phyloP scores from a whole-genome alignment of 2,888 invertebrate species.

The Acrobasis repandana region DNA sequence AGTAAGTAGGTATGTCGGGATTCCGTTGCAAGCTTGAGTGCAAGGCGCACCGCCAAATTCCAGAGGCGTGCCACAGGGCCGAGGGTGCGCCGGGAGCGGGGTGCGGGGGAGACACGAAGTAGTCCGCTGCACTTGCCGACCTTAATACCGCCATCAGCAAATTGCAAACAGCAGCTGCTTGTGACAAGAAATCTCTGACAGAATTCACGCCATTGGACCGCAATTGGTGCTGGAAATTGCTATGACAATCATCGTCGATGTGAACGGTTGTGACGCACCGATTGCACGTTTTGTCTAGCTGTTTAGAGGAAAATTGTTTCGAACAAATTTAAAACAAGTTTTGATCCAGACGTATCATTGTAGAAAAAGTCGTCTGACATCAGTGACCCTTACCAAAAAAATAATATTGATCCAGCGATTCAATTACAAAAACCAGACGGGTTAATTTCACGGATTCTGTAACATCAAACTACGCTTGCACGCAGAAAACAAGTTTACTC shows the following conservation, averaged over 20 bases:
- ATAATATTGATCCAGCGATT: not conserved
- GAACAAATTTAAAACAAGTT: not conserved
- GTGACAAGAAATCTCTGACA: slow-evolving; percentile 74
- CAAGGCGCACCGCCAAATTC: slow-evolving; percentile 77
- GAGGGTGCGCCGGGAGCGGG: slow-evolving; percentile 37
- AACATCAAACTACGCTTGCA: not conserved
- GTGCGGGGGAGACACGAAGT: slow-evolving; percentile 45
- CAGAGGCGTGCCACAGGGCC: slow-evolving; percentile 66
- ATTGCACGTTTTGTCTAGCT: slow-evolving; percentile 30
- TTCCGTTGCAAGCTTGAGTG: slow-evolving; percentile 60
- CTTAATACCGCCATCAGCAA: slow-evolving; percentile 80
- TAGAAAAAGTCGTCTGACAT: not conserved
- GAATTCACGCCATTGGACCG: slow-evolving; percentile 68
- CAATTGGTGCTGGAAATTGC: slow-evolving; percentile 59
- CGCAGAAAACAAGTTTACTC: not conserved
- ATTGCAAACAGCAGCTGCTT: slow-evolving; percentile 78
- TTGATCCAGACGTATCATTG: not conserved
- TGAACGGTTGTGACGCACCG: slow-evolving; percentile 38
- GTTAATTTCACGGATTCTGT: slow-evolving; percentile 19
- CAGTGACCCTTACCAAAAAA: not conserved
- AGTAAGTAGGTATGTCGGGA: slow-evolving; percentile 46
- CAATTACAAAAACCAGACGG: slow-evolving; percentile 5
- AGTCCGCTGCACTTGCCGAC: slow-evolving; percentile 71
- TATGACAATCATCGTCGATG: slow-evolving; percentile 55
- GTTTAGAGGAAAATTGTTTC: not conserved